These are phyloP conservation scores for Trachemys scripta DNA, from an alignment of 2,113 vertebrate genomes.

Conservation along the genomic window DNA sequence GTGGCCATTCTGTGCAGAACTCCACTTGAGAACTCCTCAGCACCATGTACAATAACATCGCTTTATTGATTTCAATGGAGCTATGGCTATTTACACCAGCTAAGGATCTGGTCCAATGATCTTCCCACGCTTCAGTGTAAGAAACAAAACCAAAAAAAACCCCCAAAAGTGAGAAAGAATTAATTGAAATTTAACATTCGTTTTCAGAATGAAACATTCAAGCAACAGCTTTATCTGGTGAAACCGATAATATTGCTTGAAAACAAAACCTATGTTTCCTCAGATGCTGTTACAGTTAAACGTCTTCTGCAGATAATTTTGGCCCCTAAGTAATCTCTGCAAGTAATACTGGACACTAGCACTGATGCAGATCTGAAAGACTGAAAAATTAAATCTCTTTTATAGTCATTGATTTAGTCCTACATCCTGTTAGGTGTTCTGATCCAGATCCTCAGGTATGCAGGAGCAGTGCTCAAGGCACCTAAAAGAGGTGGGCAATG, in stretches of 20 bases:
- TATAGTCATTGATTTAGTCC: not conserved
- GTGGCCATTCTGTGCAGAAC: fast-evolving
- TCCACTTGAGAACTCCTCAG: not conserved
- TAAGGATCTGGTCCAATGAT: not conserved
- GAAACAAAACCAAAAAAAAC: not conserved
- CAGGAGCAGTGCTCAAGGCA: not conserved
- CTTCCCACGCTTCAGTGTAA: not conserved
- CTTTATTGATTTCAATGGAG: not conserved
- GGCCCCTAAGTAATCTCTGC: not conserved
- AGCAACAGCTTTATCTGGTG: not conserved
- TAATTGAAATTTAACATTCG: not conserved
- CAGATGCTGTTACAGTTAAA: not conserved
- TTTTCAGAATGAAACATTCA: not conserved
- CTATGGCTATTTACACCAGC: not conserved
- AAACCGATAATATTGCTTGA: not conserved
- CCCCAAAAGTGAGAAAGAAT: not conserved
- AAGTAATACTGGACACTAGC: not conserved
- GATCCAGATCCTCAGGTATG: not conserved
- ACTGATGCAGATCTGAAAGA: not conserved
- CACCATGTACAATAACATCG: not conserved
- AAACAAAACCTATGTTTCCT: not conserved
- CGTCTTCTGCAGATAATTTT: not conserved
- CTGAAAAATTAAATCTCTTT: not conserved
- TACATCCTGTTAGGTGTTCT: not conserved
- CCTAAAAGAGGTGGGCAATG: not conserved